Evolutionary conservation across 2,888 invertebrate species (phyloP).

Genomic region (Pachymerium ferrugineum): DNA sequence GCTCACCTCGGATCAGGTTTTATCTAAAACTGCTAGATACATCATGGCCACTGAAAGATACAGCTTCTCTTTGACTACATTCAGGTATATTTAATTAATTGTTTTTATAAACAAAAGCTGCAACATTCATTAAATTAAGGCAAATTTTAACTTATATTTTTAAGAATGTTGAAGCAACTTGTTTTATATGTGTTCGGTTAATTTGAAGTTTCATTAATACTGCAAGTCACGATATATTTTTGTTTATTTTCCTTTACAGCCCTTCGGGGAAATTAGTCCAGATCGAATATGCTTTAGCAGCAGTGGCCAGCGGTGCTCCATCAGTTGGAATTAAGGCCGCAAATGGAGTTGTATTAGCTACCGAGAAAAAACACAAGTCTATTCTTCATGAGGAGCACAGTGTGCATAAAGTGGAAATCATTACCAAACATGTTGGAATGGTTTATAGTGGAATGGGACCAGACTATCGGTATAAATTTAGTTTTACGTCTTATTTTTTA

Average conservation of each 20-base stretch:
- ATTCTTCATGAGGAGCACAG: conserved; percentile 94
- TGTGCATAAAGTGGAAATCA: conserved; percentile 91
- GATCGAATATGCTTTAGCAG: conserved; percentile 98
- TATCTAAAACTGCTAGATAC: conserved; percentile 39
- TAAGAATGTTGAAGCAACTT: neutral
- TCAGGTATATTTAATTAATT: conserved; percentile 56
- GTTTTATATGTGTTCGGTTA: neutral
- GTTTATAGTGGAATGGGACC: conserved; percentile 78
- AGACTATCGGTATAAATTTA: conserved; percentile 50
- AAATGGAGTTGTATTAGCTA: conserved; percentile 97
- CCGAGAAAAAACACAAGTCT: conserved; percentile 97
- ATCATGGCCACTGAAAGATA: conserved; percentile 93
- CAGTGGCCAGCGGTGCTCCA: conserved; percentile 96
- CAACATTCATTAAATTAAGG: neutral
- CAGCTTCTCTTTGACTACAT: conserved; percentile 89
- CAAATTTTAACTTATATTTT: neutral
- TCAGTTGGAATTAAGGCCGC: conserved; percentile 98
- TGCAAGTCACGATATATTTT: neutral
- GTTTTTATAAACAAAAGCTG: neutral
- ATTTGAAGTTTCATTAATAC: neutral
- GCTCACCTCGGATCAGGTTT: neutral
- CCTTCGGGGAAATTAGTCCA: conserved; percentile 99
- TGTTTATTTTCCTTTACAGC: conserved; percentile 54
- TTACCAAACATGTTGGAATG: conserved; percentile 94
- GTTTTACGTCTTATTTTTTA: neutral